Conservation (phyloP, 2,888 invertebrate genomes). For the Epistrophe grossulariae region DNA sequence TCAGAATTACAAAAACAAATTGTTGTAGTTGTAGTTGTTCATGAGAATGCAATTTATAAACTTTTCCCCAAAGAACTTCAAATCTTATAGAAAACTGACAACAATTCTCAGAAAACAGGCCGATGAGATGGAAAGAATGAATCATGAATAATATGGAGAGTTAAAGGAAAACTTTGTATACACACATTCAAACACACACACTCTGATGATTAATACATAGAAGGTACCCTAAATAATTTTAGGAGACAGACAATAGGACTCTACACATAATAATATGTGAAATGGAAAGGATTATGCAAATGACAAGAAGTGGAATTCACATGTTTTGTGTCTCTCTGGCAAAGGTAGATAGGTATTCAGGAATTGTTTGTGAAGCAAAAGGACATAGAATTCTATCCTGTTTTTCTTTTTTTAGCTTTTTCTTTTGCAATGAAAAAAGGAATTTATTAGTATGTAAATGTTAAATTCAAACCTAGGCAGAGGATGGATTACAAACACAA, state of each 20-base stretch:
- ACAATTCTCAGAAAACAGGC: constrained; percentile 2
- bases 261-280: neutral
- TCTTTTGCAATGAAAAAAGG: constrained; percentile 12
- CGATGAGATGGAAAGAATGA: neutral
- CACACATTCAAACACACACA: neutral
- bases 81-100: constrained; percentile 4
- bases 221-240: constrained; percentile 33
- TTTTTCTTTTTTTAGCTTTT: neutral
- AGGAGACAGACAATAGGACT: constrained; percentile 41
- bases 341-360: neutral
- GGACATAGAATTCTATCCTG: constrained; percentile 9
- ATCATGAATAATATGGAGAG: constrained; percentile 17
- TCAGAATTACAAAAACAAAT: constrained; percentile 17
- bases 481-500: neutral
- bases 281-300: constrained; percentile 59
- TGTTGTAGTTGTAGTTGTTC: constrained; percentile 14
- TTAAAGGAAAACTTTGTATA: constrained; percentile 26
- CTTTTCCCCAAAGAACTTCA: constrained; percentile 11
- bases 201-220: constrained; percentile 50
- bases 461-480: constrained; percentile 8
- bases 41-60: constrained; percentile 25
- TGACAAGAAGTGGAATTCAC: constrained; percentile 38
- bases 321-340: constrained; percentile 24
- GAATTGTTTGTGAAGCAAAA: constrained; percentile 17
- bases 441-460: constrained; percentile 45